Evolutionary conservation across 2,113 vertebrate genomes (phyloP).

Genomic region (Podiceps cristatus): DNA sequence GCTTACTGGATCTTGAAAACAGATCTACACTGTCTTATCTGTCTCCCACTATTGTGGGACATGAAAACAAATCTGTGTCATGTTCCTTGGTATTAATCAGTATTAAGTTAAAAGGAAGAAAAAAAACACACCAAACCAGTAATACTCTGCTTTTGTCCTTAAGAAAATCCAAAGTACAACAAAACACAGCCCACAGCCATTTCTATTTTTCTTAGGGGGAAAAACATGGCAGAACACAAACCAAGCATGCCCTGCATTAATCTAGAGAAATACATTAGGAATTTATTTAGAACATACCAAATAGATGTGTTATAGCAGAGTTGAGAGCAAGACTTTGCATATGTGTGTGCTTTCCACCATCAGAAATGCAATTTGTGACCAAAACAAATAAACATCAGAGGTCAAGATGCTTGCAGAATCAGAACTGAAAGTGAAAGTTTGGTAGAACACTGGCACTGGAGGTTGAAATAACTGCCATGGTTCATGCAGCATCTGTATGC

Average conservation of each 20-base stretch:
- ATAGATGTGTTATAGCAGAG: background rate
- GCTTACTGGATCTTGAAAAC: background rate
- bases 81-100: background rate
- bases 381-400: background rate
- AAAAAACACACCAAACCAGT: background rate
- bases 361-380: background rate
- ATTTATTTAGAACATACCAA: background rate
- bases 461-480: background rate
- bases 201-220: background rate
- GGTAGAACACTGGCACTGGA: background rate
- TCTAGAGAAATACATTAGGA: background rate
- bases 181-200: background rate
- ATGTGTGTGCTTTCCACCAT: fast-evolving
- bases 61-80: background rate
- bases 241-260: background rate
- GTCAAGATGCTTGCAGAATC: background rate
- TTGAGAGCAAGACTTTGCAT: background rate
- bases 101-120: background rate
- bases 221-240: background rate
- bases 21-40: background rate
- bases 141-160: background rate
- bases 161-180: background rate
- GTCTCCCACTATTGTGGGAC: background rate
- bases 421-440: background rate
- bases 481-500: background rate